Evolutionary conservation across 2,888 invertebrate genomes (phyloP).

Genomic region (Orchesella flavescens): DNA sequence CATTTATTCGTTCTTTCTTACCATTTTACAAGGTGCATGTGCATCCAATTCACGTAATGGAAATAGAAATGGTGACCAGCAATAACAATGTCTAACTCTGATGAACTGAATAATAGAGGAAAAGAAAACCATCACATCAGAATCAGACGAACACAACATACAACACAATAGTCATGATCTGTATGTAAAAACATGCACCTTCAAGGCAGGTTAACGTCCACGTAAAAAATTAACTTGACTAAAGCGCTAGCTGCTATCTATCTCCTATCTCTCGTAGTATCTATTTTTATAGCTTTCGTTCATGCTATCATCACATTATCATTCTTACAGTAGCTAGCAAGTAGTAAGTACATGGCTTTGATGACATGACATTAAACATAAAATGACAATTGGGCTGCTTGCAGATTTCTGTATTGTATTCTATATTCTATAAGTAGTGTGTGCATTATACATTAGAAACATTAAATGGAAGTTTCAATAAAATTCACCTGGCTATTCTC

Average conservation of each 20-base stretch:
- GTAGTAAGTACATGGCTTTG: conserved; percentile 7
- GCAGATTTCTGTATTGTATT: conserved; percentile 2
- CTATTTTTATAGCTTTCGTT: neutral
- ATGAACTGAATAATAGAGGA: neutral
- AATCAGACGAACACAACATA: too few species aligned
- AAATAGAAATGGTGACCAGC: too few species aligned
- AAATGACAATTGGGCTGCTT: neutral
- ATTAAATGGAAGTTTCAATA: too few species aligned
- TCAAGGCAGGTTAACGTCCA: conserved; percentile 43
- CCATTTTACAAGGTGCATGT: too few species aligned
- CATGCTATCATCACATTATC: neutral
- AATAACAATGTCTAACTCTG: too few species aligned
- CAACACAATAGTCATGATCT: conserved; percentile 14
- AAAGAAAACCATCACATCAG: neutral
- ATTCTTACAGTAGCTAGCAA: conserved; percentile 4
- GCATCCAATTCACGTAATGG: too few species aligned
- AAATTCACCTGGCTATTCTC: too few species aligned
- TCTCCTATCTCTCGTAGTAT: neutral
- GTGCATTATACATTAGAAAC: too few species aligned
- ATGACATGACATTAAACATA: conserved; percentile 50
- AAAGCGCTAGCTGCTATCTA: neutral
- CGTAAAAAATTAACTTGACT: conserved; percentile 31
- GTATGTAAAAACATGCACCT: neutral
- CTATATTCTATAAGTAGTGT: neutral
- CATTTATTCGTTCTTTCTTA: neutral